Conservation (phyloP, 2,797 vertebrate genomes). For the Takifugu ocellatus region DNA sequence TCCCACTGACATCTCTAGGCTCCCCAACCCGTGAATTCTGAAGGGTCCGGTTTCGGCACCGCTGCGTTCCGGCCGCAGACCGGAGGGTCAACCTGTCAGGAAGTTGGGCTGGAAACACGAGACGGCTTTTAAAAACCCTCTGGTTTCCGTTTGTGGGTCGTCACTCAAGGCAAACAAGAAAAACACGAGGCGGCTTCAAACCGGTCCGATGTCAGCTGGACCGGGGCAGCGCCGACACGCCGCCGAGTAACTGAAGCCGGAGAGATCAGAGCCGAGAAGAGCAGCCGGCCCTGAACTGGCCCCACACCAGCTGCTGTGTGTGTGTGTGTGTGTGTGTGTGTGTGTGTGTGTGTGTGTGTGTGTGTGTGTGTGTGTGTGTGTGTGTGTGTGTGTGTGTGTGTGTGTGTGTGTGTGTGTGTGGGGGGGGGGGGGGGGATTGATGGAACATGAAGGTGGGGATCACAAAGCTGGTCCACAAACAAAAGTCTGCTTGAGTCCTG, state of each 20-base stretch:
- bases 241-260: conserved; percentile 27
- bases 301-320: conserved; percentile 37
- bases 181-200: conserved; percentile 11
- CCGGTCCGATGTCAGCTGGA: conserved; percentile 26
- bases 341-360: too few species aligned
- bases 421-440: conserved; percentile 52
- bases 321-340: conserved; percentile 14
- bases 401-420: conserved; percentile 11
- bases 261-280: conserved; percentile 39
- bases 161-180: conserved; percentile 8
- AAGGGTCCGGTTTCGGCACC: conserved; percentile 44
- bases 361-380: too few species aligned
- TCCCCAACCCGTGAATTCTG: conserved; percentile 62
- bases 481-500: conserved; percentile 61
- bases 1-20: conserved; percentile 52
- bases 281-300: conserved; percentile 47
- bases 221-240: conserved; percentile 23
- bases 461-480: conserved; percentile 58
- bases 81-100: conserved; percentile 56
- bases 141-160: conserved; percentile 25
- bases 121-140: conserved; percentile 21
- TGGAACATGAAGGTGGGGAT: conserved; percentile 44
- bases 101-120: conserved; percentile 50
- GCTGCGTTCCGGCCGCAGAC: conserved; percentile 52
- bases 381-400: conserved; percentile 22